These are phyloP conservation scores for Helicoverpa zea DNA, from an alignment of 1,140 invertebrate genomes.

Conservation along the genomic window DNA sequence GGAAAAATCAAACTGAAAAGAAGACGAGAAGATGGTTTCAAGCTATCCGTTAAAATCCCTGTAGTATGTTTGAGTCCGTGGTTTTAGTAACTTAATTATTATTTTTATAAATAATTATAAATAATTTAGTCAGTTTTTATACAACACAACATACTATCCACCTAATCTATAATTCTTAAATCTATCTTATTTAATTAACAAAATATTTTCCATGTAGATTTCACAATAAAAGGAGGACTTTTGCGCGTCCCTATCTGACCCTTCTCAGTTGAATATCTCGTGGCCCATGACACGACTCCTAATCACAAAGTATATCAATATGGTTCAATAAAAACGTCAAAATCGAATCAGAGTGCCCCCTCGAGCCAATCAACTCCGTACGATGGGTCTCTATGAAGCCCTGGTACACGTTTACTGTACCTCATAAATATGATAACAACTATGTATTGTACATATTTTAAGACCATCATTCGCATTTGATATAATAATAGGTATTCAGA, in stretches of 20 bases:
- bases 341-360: constrained; percentile 76
- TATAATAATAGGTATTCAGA: no score
- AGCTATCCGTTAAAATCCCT: no score
- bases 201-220: no score
- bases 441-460: not conserved
- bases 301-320: constrained; percentile 78
- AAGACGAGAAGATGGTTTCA: no score
- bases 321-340: constrained; percentile 79
- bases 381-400: constrained; percentile 49
- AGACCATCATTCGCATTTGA: not conserved
- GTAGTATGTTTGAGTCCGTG: no score
- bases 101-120: no score
- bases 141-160: no score
- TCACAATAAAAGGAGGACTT: not conserved
- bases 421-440: not conserved
- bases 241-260: constrained; percentile 52
- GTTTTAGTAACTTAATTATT: no score
- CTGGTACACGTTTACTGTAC: constrained; percentile 4
- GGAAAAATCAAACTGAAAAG: no score
- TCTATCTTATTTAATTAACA: no score
- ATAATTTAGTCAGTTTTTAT: no score
- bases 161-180: no score
- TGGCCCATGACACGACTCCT: constrained; percentile 60
- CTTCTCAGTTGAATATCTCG: constrained; percentile 55
- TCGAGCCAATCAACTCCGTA: constrained; percentile 64